phyloP scores from a whole-genome alignment of 1,140 invertebrate species.

The Drosophila nasuta region DNA sequence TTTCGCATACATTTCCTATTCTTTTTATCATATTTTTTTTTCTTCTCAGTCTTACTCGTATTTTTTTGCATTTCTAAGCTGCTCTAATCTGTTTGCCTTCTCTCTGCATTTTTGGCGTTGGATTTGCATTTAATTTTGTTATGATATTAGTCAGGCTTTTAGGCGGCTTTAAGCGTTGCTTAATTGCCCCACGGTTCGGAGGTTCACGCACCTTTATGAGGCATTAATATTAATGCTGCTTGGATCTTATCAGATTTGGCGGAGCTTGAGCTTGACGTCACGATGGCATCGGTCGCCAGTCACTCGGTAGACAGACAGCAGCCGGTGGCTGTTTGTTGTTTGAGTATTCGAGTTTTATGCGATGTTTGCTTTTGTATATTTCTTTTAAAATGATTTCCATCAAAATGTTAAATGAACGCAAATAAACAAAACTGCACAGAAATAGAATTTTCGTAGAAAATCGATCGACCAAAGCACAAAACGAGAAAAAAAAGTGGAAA shows the following conservation, averaged over 20 bases:
- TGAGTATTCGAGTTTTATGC: conserved; percentile 20
- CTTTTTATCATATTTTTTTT: conserved; percentile 18
- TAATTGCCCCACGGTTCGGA: conserved; percentile 42
- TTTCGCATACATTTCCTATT: conserved; percentile 48
- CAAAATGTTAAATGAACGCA: conserved; percentile 52
- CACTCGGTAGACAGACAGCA: conserved; percentile 34
- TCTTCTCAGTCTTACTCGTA: background rate
- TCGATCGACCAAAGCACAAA: conserved; percentile 17
- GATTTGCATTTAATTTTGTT: conserved; percentile 59
- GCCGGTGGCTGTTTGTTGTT: conserved; percentile 17
- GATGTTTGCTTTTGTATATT: conserved; percentile 40
- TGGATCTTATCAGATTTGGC: conserved; percentile 27
- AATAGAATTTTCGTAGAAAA: conserved; percentile 50
- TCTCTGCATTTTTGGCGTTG: conserved; percentile 4
- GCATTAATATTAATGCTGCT: conserved; percentile 27
- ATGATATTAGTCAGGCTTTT: conserved; percentile 58
- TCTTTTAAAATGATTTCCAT: conserved; percentile 61
- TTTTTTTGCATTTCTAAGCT: conserved; percentile 54
- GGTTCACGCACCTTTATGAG: background rate
- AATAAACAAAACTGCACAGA: conserved; percentile 44
- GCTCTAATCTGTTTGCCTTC: conserved; percentile 74
- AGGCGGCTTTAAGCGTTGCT: conserved; percentile 39
- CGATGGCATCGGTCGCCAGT: background rate
- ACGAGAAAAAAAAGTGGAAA: conserved; percentile 15
- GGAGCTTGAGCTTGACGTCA: conserved; percentile 51